Percentiles rank a stretch among this genome's conserved stretches.
phyloP scores from a whole-genome alignment of 2,113 vertebrate genomes.

The Menura novaehollandiae region DNA sequence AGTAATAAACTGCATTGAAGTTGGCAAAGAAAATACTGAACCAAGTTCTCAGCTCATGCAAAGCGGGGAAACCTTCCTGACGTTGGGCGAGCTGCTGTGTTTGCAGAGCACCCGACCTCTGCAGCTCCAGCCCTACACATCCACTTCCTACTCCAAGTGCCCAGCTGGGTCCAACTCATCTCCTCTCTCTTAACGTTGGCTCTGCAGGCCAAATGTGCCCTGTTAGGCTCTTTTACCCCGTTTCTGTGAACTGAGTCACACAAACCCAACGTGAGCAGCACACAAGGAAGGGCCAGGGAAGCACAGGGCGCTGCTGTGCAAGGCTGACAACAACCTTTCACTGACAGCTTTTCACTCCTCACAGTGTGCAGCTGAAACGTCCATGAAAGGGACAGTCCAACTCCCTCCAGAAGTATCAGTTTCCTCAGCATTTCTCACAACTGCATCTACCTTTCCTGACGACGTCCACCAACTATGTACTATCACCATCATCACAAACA shows the following conservation, averaged over 20 bases:
- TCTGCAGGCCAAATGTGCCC: background rate
- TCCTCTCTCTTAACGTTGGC: background rate
- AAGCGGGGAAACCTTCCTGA: background rate
- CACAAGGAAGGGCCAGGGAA: rapidly evolving
- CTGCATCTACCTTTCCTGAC: background rate
- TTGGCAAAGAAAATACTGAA: background rate
- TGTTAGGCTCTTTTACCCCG: rapidly evolving
- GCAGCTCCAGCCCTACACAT: background rate
- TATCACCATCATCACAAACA: background rate
- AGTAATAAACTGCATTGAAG: background rate
- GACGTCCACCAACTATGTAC: background rate
- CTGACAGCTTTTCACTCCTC: background rate
- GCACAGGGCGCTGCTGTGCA: too few relatives aligned
- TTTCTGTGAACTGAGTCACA: background rate
- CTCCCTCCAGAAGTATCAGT: background rate
- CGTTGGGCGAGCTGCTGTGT: background rate
- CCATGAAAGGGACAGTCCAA: background rate
- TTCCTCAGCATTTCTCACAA: background rate
- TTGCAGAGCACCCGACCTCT: background rate
- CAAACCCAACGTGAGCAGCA: background rate
- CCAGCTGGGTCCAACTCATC: background rate
- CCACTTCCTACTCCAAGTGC: background rate
- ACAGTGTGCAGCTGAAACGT: background rate
- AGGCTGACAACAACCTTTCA: background rate
- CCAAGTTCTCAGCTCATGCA: background rate